These are phyloP conservation scores for Chrysoperla carnea DNA, from an alignment of 1,140 invertebrate species.

Conservation along the genomic window DNA sequence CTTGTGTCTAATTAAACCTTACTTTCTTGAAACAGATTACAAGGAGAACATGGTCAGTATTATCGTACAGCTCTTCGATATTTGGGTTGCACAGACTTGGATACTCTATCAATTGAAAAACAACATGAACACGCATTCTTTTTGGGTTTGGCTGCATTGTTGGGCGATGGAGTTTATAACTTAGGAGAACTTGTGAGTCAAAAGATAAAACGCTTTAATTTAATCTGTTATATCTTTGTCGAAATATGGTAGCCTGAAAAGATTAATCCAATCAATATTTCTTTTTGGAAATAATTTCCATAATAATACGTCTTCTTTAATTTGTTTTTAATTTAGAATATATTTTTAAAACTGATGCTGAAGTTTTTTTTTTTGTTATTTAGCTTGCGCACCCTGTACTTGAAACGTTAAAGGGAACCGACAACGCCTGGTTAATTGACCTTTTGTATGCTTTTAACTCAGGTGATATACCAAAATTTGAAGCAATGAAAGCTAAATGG, in stretches of 20 bases:
- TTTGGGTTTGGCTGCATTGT: slow-evolving; percentile 78
- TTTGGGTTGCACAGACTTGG: slow-evolving; percentile 78
- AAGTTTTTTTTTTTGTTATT: no score
- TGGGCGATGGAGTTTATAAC: slow-evolving; percentile 94
- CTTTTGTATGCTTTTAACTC: slow-evolving; percentile 84
- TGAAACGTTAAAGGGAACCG: slow-evolving; percentile 62
- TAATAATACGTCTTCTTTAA: no score
- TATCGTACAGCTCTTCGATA: slow-evolving; percentile 90
- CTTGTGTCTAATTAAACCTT: no score
- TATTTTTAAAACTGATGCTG: no score
- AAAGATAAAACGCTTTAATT: background rate
- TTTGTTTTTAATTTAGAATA: no score
- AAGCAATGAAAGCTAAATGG: slow-evolving; percentile 67
- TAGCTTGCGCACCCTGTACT: slow-evolving; percentile 87
- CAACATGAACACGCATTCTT: slow-evolving; percentile 78
- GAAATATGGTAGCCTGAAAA: no score
- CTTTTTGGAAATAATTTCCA: no score
- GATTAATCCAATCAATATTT: no score
- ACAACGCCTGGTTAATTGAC: slow-evolving; percentile 79
- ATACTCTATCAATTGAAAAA: slow-evolving; percentile 40
- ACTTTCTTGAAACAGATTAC: no score
- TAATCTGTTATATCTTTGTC: background rate
- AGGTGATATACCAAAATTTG: slow-evolving; percentile 75
- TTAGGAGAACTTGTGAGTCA: slow-evolving; percentile 75
- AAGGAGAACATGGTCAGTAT: slow-evolving; percentile 81